Base-by-base conservation (phyloP, 1,140 invertebrate species). In the Sitobion miscanthi region DNA sequence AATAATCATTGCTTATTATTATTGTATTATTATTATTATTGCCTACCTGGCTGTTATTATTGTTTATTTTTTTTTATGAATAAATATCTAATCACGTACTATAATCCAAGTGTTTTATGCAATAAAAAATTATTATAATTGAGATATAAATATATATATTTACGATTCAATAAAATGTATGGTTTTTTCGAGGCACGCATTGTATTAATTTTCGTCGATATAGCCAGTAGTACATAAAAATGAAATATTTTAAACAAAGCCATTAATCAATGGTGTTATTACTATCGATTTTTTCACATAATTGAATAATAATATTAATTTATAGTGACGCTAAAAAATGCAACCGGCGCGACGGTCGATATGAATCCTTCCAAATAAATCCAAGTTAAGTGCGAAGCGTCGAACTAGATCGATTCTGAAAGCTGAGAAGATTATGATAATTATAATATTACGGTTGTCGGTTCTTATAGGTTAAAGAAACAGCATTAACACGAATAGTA, bases 41-140 rank as follows among this genome's bases (percentile, higher is more conserved):
- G 23, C 20, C 35, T 38, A 23, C 5, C 35, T 21, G 8, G 20
- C 35, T 83, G 35, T 38, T 83, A 83, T 83, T 83, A 82, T 82
- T 82, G 20, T 83, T 21, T 82, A 35, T 82, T 35, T 82, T 35
- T 35, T 83, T 83, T 38, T 83, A 83, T 38, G 20, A 38, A 83
- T 83, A 83, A 38, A 21, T 83, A 83, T 83, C 35, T 83, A 83
- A 83, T 83, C 77, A 38, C n/a, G 77, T 23, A 38, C 77, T 38
- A 83, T 83, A 83, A 83, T 83, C 77, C 35, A 38, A 83, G 20
- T 38, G 35, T 23, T 83, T 38, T 83, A 4, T 83, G 77, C 77
- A 83, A 83, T 83, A 38, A 83, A 77, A 35, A 77, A 77, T n/a
- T 77, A n/a, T 77, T n/a, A n/a, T 35, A 77, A 77, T 77, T 54